Conservation (phyloP, 2,888 invertebrate species). For the Parapristionchus giblindavisi region DNA sequence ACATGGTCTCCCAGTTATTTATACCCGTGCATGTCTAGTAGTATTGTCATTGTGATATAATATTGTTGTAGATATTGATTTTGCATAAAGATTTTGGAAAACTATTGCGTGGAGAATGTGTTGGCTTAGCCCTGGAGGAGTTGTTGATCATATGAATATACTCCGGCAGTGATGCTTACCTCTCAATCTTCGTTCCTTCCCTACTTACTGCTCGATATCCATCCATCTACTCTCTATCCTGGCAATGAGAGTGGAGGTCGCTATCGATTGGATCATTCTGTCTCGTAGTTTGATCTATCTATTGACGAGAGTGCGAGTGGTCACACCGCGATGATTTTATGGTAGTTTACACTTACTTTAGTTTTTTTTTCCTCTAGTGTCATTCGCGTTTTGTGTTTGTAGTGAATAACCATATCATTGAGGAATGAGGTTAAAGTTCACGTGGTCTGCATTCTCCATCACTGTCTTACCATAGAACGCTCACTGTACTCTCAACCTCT, state of each 20-base stretch:
- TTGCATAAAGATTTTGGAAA: neutral
- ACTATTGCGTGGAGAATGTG: neutral
- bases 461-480: too few relatives aligned
- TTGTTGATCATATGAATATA: slow-evolving; percentile 17
- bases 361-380: too few relatives aligned
- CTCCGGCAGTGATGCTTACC: slow-evolving; percentile 33
- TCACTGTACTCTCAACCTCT: too few relatives aligned
- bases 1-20: neutral
- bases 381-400: too few relatives aligned
- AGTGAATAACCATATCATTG: too few relatives aligned
- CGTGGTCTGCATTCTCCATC: too few relatives aligned
- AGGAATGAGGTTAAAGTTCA: too few relatives aligned
- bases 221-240: neutral
- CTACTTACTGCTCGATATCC: neutral
- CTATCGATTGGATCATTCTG: neutral
- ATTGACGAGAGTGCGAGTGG: neutral
- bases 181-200: neutral
- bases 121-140: neutral
- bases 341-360: too few relatives aligned
- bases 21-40: too few relatives aligned
- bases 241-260: neutral
- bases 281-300: neutral
- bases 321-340: too few relatives aligned
- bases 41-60: neutral
- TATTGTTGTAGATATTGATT: slow-evolving; percentile 6